Base-by-base conservation (phyloP, 2,888 invertebrate genomes). In the Falcaria lacertinaria region DNA sequence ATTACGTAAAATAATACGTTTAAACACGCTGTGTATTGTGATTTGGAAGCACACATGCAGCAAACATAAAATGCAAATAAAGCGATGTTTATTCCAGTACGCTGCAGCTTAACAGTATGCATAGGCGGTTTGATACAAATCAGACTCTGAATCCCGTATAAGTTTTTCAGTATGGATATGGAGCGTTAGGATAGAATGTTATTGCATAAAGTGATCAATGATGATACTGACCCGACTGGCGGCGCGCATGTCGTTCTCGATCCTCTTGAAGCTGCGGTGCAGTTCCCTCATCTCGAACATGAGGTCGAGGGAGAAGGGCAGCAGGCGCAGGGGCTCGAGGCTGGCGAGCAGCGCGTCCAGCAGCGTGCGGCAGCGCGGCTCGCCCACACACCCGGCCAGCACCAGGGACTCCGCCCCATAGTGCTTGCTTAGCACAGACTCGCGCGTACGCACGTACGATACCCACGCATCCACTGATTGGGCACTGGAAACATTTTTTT, bases 401-500 rank as follows among this genome's bases (percentile, higher is more conserved):
- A 97, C 90, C 49, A 97, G 90, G 38, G 96, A 94, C 63, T 93
- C 93, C 6, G 92, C 90, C 3, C 91, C 91, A 80, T 97, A 97
- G 74, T 97, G 96, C 66, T 94, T 95, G 34, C 92, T 91, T 40
- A 97, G 86, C 14, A 96, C 91, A 14, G 94, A 93, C 74, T 97
- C 97, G 53, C 97, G 91, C 11, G 96, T 95, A 54, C 95, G 91
- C 41, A 97, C 90, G 73, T 96, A 97, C 44, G 95, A 94, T 53
- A 96, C 92, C 97, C 97, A 97, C 25, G 96, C 96, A 65, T 97
- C 97, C 57, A 97, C 89, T n/a, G 96, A 95, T 55, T 95, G 92
- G 43, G 96, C 92, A 79, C 94, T 95, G 86, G 44, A 42, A 50
- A 46, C 35, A 42, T 47, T 37, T 34, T 37, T 39, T 34, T 52